Conservation (phyloP, 2,113 vertebrate species). For the Platanista minor region DNA sequence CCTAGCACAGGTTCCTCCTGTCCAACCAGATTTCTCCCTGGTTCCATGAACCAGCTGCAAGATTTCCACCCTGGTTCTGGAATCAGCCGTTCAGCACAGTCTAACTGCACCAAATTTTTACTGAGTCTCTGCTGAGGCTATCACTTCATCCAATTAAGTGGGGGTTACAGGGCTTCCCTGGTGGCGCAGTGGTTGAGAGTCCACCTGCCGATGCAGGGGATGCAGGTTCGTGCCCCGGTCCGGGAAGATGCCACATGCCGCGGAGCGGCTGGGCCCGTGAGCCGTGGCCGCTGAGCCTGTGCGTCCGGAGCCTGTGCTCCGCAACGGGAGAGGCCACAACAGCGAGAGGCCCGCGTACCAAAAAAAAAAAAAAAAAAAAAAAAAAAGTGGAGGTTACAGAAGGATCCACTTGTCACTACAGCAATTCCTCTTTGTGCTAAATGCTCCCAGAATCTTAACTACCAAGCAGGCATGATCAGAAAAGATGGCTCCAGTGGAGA, state of each 20-base stretch:
- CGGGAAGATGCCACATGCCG: too few relatives aligned
- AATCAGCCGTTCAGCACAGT: neutral
- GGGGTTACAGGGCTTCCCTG: constrained; percentile 68
- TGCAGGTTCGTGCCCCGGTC: too few relatives aligned
- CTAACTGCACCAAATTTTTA: constrained; percentile 69
- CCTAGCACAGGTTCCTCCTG: neutral
- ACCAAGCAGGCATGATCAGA: constrained; percentile 19
- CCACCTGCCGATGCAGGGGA: too few relatives aligned
- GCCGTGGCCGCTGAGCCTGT: too few relatives aligned
- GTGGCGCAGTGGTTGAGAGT: too few relatives aligned
- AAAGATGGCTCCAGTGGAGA: constrained; percentile 32
- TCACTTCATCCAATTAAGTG: constrained; percentile 71
- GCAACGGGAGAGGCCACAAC: too few relatives aligned
- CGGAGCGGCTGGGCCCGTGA: too few relatives aligned
- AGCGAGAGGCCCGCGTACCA: too few relatives aligned
- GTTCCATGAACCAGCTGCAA: neutral
- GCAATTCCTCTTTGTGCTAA: constrained; percentile 59
- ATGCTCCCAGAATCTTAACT: constrained; percentile 69
- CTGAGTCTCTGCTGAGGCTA: constrained; percentile 61
- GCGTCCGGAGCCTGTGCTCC: too few relatives aligned
- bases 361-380: too few relatives aligned
- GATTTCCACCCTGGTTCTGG: neutral
- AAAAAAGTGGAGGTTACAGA: constrained; percentile 67
- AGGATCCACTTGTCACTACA: constrained; percentile 68
- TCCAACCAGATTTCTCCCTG: neutral